A percentile compares a stretch with the other conserved stretches of the same genome.
Conservation (phyloP, 2,797 vertebrate species). For the Bradypodion pumilum region DNA sequence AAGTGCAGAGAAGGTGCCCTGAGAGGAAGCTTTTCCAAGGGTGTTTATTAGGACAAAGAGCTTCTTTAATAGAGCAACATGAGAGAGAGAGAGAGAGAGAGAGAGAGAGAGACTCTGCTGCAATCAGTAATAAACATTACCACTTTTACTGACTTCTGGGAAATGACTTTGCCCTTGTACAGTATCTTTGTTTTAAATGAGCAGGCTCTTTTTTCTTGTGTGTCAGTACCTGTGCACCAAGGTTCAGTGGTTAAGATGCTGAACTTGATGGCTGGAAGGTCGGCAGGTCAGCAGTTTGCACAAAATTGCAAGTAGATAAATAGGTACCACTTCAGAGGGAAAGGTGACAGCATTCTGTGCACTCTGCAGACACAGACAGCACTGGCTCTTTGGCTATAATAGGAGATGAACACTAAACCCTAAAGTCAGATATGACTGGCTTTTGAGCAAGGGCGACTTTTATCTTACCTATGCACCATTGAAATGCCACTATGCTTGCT, state of each 20-base stretch:
- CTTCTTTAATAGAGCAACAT: conserved; percentile 77
- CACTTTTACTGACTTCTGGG: conserved; percentile 76
- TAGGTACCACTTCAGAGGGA: no score
- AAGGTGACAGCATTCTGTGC: no score
- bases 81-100: conserved; percentile 76
- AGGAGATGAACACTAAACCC: no score
- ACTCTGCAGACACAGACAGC: no score
- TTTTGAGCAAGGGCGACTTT: no score
- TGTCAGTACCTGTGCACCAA: neutral
- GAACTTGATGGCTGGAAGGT: no score
- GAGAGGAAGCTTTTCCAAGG: conserved; percentile 73
- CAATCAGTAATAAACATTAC: conserved; percentile 74
- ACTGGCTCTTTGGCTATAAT: no score
- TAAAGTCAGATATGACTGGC: no score
- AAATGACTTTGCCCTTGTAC: conserved; percentile 73
- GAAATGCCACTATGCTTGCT: neutral
- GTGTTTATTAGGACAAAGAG: conserved; percentile 80
- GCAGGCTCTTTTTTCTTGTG: conserved; percentile 49
- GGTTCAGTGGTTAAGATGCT: no score
- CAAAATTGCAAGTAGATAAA: no score
- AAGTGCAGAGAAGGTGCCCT: conserved; percentile 79
- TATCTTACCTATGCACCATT: neutral
- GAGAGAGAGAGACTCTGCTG: conserved; percentile 74
- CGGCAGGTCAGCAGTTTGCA: no score
- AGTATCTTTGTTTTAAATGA: conserved; percentile 65